Evolutionary conservation across 2,797 vertebrate species (phyloP).

Genomic region (Clarias fuscus): DNA sequence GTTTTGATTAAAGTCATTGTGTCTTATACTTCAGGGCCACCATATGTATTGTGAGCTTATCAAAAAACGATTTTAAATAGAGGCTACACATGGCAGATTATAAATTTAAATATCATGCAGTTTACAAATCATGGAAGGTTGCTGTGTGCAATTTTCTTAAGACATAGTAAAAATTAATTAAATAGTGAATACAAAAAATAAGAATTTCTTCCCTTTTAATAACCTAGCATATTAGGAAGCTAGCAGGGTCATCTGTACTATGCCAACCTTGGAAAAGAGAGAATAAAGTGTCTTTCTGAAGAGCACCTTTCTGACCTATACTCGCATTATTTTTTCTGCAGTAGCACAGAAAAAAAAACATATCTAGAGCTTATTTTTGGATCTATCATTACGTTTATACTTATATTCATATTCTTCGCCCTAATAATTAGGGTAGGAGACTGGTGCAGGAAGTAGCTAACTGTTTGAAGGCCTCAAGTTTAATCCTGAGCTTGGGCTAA

Average conservation of each 20-base stretch:
- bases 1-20: too few relatives aligned
- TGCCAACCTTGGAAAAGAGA: background rate
- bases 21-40: too few relatives aligned
- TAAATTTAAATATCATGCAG: background rate
- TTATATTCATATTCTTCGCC: background rate
- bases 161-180: background rate
- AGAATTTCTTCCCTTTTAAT: background rate
- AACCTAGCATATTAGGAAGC: background rate
- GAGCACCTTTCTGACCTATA: background rate
- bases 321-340: background rate
- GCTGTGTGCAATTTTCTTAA: background rate
- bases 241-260: background rate
- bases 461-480: background rate
- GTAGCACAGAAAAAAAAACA: too few relatives aligned
- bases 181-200: background rate
- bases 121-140: background rate
- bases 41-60: too few relatives aligned
- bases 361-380: background rate
- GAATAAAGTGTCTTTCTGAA: background rate
- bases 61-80: background rate
- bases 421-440: background rate
- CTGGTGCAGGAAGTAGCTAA: background rate
- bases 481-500: background rate
- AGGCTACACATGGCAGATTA: background rate
- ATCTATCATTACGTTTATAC: background rate